Base-by-base conservation (phyloP, 1,140 invertebrate species). In the Nebria ingens region DNA sequence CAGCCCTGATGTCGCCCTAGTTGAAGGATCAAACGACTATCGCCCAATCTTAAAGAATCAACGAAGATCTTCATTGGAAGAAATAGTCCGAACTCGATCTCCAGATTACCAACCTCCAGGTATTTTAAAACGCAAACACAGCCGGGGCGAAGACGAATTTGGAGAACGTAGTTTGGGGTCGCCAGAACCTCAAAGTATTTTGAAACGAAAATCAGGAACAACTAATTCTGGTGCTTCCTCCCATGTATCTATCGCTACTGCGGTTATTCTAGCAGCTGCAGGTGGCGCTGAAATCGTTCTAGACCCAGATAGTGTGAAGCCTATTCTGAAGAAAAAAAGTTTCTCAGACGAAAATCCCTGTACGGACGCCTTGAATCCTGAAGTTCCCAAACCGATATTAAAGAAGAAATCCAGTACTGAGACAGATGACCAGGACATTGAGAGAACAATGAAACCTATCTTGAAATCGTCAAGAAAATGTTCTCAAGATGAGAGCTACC, bases 381-480 rank as follows among this genome's bases (percentile, higher is more conserved):
- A 82, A 49, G 76, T 74, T 25, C 83, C 84, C 0, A 84, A 79
- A 66, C 87, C 88, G 1, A 91, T 91, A 64, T 64, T 92, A 6
- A 91, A 92, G 64, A 91, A 91, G 67, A 90, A 89, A 65, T 84
- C 84, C 0, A 87, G 82, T 51, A 81, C 81, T 0, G 89, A 92
- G 61, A 81, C 82, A 3, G 88, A 91, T 54, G 86, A 91, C 62
- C 75, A 81, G 56, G 84, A 76, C 42, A n/a, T n/a, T n/a, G 82
- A 85, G 22, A 77, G 75, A 53, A 79, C 79, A 0, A 85, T 82
- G 55, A 85, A 82, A 63, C 87, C 90, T 12, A 93, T 93, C 56
- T 70, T 93, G 0, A 93, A 92, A 69, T 79, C 77, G 19, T 79
- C 82, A 0, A 79, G 80, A 60, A 84, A 81, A 59, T 75, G 78